Conservation (phyloP, 92 coral and sea anemone species). For the Siderastrea siderea region DNA sequence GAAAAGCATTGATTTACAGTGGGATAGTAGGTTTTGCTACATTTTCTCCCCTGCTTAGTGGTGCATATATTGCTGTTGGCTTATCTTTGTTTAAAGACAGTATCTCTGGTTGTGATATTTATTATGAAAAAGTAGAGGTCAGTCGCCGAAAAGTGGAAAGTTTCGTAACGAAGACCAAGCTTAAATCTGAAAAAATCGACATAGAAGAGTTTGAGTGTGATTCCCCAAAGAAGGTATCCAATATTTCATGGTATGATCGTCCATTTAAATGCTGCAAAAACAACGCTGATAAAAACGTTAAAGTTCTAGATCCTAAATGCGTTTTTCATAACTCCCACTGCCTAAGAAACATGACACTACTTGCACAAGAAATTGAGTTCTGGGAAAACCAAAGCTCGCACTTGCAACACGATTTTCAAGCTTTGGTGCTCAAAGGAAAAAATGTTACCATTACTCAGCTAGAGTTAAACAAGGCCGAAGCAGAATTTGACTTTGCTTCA, state of each 20-base stretch:
- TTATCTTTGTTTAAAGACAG: neutral
- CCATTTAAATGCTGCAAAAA: slow-evolving; percentile 31
- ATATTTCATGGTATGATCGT: slow-evolving; percentile 26
- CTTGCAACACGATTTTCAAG: slow-evolving; percentile 20
- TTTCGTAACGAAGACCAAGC: neutral
- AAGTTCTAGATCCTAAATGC: slow-evolving; percentile 47
- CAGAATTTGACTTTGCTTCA: slow-evolving; percentile 46
- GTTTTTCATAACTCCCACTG: slow-evolving; percentile 13
- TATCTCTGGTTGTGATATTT: neutral
- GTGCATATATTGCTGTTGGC: neutral
- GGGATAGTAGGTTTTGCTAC: neutral
- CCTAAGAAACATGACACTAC: neutral
- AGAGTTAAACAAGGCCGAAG: slow-evolving; percentile 52
- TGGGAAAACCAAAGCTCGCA: slow-evolving; percentile 17
- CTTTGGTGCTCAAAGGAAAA: slow-evolving; percentile 30
- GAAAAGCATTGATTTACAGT: neutral
- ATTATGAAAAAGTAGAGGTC: neutral
- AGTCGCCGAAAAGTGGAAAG: no score
- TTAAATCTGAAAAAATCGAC: neutral
- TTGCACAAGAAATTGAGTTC: neutral
- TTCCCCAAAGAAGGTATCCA: neutral
- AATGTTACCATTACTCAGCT: slow-evolving; percentile 34
- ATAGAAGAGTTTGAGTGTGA: slow-evolving; percentile 14
- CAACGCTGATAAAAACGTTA: neutral
- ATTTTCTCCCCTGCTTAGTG: no score